Base-by-base conservation (phyloP, 2,797 vertebrate species). In the Fringilla coelebs region DNA sequence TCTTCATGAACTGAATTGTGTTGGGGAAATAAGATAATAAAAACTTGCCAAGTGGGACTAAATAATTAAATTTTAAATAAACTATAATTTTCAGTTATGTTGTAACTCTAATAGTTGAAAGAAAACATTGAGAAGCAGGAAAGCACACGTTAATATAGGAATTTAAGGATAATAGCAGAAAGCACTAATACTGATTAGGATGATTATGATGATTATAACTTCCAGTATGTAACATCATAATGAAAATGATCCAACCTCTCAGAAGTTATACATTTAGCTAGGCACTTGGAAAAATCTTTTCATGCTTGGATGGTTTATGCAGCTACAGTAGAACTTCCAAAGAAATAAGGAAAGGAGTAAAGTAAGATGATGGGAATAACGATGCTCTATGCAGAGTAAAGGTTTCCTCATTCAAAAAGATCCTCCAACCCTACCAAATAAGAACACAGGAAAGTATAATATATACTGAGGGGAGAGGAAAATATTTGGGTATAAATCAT, bases 191-290 rank as follows among this genome's bases (percentile, higher is more conserved):
- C 52, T 86, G 88, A 92, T 92, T 91, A 91, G 40, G 58, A 78
- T 88, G 25, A 88, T 89, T 91, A 89, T 41, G 72, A 92, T 89
- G 72, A 94, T 95, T 90, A 89, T 77, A 96, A 71, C 63, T 91
- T 96, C 46, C 48, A 78, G 67, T 61, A 85, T 31, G 41, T 65
- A 88, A 94, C 89, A 83, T 72, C 79, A 73, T 85, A 96, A 93
- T 54, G 84, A 94, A 94, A 94, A 91, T 82, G 9, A 92, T 84
- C 66, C 40, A 70, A 31, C 16, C 49, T 70, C 19, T 78, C 38
- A 76, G 57, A 95, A 91, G 65, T 92, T 85, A 84, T 36, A 46
- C 21, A 29, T 93, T 87, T 94, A 75, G 62, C 92, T 76, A 84
- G 41, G 34, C 62, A 74, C 52, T 40, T 51, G 71, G 31, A 96